These are phyloP conservation scores for Drosophila vallismaia DNA, from an alignment of 2,888 invertebrate species.

Conservation along the genomic window DNA sequence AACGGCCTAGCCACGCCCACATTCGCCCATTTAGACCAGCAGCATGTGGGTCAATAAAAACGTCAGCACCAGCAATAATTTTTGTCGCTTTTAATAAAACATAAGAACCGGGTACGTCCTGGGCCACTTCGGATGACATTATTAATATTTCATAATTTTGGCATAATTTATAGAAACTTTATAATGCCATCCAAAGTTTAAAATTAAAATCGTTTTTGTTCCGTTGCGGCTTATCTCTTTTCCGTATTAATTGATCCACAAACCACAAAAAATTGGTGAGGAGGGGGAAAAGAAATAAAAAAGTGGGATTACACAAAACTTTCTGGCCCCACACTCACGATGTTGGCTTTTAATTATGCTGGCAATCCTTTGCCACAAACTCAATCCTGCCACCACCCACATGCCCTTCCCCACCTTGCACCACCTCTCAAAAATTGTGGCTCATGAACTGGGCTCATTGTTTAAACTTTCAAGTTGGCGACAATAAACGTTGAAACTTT, in stretches of 20 bases:
- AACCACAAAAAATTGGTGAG: neutral
- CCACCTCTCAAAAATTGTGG: constrained; percentile 54
- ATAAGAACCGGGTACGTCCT: constrained; percentile 40
- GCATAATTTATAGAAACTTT: constrained; percentile 45
- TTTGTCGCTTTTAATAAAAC: constrained; percentile 57
- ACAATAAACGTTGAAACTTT: constrained; percentile 77
- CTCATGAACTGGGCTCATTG: constrained; percentile 76
- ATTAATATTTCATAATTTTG: constrained; percentile 65
- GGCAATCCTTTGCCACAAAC: constrained; percentile 53
- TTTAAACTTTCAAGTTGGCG: constrained; percentile 77
- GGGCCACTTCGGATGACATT: constrained; percentile 33
- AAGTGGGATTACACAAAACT: constrained; percentile 49
- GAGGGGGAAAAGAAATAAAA: constrained; percentile 8
- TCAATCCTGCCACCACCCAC: constrained; percentile 12
- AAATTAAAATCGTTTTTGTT: constrained; percentile 42
- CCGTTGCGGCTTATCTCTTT: constrained; percentile 58
- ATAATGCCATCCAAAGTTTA: constrained; percentile 17
- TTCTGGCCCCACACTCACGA: constrained; percentile 48
- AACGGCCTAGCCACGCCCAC: neutral
- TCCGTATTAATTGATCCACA: constrained; percentile 53
- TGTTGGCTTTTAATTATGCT: constrained; percentile 67
- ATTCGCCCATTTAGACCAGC: neutral
- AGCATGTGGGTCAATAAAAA: constrained; percentile 66
- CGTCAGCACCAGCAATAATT: constrained; percentile 65
- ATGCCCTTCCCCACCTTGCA: neutral